Base-by-base conservation (phyloP, 2,888 invertebrate genomes). In the Eristalis arbustorum region DNA sequence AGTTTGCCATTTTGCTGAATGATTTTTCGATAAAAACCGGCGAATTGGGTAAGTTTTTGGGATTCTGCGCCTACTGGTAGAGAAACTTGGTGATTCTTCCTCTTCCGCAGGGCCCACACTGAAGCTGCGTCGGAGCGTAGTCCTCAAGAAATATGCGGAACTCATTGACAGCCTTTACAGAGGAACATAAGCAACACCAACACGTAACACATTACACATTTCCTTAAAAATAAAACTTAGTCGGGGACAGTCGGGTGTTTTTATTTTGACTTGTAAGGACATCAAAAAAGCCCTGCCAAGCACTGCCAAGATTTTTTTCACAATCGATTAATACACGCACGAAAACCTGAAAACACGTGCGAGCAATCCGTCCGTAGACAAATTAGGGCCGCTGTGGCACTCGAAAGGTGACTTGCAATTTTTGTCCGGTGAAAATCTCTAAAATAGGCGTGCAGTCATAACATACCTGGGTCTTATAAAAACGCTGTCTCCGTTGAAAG, bases 21-120 rank as follows among this genome's bases (percentile, higher is more conserved):
- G 98, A 98, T 92, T 98, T 98, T 93, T 97, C 98, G 4, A 93
- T 97, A 85, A 94, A 95, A 57, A 96, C 97, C 4, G 98, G 97
- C 77, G 98, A 98, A 94, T 93, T 96, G 95, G 92, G 91, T 91
- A 83, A 89, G 82, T 85, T 34, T 28, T 37, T n/a, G 28, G 28
- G 23, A 18, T 4, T 31, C 37, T n/a, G 28, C 73, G 72, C 76
- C 68, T 72, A 79, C 34, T 66, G n/a, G n/a, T n/a, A n/a, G n/a
- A n/a, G n/a, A n/a, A n/a, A n/a, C n/a, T n/a, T n/a, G n/a, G n/a
- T n/a, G n/a, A n/a, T 18, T 22, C 49, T 62, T 37, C 42, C 4
- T 76, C 3, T 82, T 14, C 88, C 88, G n/a, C 71, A 90, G 96
- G 97, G 69, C 98, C 98, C 77, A 98, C 98, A 71, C 93, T 98